Percentiles rank a stretch among this genome's conserved stretches.
Evolutionary conservation across 1,140 invertebrate species (phyloP).

Genomic region (Trichomalopsis sarcophagae): DNA sequence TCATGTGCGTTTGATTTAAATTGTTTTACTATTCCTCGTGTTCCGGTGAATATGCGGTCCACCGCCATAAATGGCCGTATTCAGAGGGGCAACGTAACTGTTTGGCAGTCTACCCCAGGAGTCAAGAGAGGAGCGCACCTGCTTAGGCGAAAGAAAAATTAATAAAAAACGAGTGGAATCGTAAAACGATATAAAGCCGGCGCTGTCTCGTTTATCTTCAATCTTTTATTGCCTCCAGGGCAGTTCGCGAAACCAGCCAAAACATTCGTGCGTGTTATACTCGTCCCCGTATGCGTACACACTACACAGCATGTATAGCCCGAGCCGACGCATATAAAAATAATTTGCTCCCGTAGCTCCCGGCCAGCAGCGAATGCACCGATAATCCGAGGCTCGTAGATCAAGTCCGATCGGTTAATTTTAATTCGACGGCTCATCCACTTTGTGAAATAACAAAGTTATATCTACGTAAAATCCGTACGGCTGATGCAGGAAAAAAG

Average conservation of each 20-base stretch:
- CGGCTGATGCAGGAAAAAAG: neutral
- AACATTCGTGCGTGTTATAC: neutral
- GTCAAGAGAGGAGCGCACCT: slow-evolving; percentile 1
- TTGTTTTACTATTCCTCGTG: too few species aligned
- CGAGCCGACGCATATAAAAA: neutral
- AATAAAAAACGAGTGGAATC: slow-evolving; percentile 18
- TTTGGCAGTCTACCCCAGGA: slow-evolving; percentile 8
- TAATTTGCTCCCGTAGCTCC: too few species aligned
- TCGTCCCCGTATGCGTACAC: neutral
- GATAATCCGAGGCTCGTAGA: too few species aligned
- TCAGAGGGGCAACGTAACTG: slow-evolving; percentile 26
- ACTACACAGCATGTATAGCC: neutral
- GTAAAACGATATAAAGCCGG: neutral
- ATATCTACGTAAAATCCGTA: too few species aligned
- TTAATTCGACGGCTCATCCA: too few species aligned
- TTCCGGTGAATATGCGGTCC: neutral
- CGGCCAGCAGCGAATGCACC: too few species aligned
- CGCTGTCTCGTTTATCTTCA: slow-evolving; percentile 31
- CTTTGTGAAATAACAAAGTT: too few species aligned
- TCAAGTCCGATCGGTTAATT: too few species aligned
- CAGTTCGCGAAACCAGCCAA: neutral
- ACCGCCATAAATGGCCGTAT: slow-evolving; percentile 7
- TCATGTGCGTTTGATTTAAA: too few species aligned
- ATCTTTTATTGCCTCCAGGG: slow-evolving; percentile 8
- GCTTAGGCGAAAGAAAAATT: slow-evolving; percentile 26